These are phyloP conservation scores for Oscheius sp. DNA, from an alignment of 2,888 invertebrate genomes.

Conservation along the genomic window DNA sequence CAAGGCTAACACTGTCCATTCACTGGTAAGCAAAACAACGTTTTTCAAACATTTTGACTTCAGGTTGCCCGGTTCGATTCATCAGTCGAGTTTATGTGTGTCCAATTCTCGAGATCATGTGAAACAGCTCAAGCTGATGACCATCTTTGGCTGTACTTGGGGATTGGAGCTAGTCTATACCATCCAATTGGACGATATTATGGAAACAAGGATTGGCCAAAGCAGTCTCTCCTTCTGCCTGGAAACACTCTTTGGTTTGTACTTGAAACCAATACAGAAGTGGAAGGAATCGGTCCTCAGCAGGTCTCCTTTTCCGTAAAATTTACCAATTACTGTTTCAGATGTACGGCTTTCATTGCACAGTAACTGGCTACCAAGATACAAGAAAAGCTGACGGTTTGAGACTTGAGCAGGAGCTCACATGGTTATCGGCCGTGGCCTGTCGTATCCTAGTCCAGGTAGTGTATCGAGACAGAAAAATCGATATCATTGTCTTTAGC, in stretches of 20 bases:
- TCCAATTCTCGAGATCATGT: conserved; percentile 84
- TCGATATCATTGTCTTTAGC: conserved; percentile 35
- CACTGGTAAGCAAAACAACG: conserved; percentile 36
- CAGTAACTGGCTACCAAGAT: conserved; percentile 62
- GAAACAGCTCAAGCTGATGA: conserved; percentile 86
- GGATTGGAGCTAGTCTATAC: conserved; percentile 52
- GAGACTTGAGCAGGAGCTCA: conserved; percentile 68
- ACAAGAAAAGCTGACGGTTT: conserved; percentile 45
- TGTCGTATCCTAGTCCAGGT: conserved; percentile 66
- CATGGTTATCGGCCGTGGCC: conserved; percentile 67
- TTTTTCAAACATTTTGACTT: conserved; percentile 11
- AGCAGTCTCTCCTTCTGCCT: conserved; percentile 76
- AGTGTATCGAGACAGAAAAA: no score
- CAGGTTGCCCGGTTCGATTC: conserved; percentile 84
- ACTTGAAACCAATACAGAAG: conserved; percentile 84
- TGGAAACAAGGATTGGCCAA: conserved; percentile 81
- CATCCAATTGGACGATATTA: conserved; percentile 73
- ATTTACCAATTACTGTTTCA: conserved; percentile 28
- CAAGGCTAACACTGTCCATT: conserved; percentile 79
- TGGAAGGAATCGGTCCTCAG: conserved; percentile 55
- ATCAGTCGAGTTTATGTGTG: conserved; percentile 88
- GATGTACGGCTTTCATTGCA: conserved; percentile 69
- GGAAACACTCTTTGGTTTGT: conserved; percentile 91
- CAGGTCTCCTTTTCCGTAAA: conserved; percentile 37
- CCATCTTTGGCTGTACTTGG: conserved; percentile 78